These are phyloP conservation scores for Myanophis thanlyinensis DNA, from an alignment of 2,113 vertebrate species.

Conservation along the genomic window DNA sequence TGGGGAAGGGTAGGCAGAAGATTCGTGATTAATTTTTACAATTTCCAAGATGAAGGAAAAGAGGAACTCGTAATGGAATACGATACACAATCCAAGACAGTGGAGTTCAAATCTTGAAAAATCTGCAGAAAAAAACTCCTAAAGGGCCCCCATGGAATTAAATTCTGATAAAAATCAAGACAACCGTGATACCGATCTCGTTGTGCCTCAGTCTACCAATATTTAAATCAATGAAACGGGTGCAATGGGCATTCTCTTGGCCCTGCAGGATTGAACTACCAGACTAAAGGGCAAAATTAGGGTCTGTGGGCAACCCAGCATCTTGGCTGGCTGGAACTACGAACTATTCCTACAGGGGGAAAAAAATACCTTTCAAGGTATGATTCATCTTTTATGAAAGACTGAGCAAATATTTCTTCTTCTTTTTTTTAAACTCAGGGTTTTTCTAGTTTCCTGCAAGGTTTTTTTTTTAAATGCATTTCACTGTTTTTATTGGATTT, in stretches of 20 bases:
- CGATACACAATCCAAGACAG: not conserved
- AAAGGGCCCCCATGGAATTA: not conserved
- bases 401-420: not conserved
- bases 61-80: not conserved
- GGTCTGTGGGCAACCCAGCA: not conserved
- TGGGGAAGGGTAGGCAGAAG: not conserved
- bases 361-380: not conserved
- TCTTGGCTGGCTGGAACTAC: not conserved
- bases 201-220: too few relatives aligned
- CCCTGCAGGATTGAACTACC: not conserved
- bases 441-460: not conserved
- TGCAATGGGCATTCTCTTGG: not conserved
- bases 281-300: not conserved
- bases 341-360: not conserved
- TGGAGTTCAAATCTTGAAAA: not conserved
- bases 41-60: not conserved
- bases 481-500: not conserved
- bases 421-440: not conserved
- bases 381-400: not conserved
- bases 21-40: slow-evolving; percentile 4
- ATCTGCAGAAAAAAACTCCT: not conserved
- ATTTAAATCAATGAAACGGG: not conserved
- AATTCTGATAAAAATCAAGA: not conserved
- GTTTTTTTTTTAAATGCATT: not conserved
- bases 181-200: not conserved